Evolutionary conservation across 2,113 vertebrate species (phyloP), one percentile per base, ranked within the genome.

Genomic region (Colius striatus): DNA sequence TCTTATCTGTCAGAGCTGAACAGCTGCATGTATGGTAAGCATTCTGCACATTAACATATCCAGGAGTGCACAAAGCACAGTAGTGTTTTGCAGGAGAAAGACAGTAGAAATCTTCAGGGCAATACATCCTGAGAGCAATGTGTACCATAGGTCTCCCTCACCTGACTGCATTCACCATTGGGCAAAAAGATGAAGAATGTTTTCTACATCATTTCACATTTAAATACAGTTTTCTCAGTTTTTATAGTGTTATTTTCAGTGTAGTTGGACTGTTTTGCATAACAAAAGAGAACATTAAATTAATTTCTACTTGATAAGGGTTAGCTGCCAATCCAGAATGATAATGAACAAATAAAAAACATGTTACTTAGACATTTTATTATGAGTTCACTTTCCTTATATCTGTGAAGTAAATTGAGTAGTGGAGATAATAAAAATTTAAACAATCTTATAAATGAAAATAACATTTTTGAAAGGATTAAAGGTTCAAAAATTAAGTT

Each of bases 401-500:
- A 66, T 66, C 50, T 76, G 9, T 66, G n/a, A 85, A 79, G 18
- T 26, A 66, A 85, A 91, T 91, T 83, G 54, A 85, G 32, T 77
- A 21, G 10, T 84, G 30, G 9, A 80, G 34, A 76, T 54, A 89
- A 87, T 43, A 84, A 61, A 72, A 72, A 73, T 58, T 65, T 83
- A 70, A 87, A 66, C 43, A 83, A 34, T 23, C 34, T 73, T 85
- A 36, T 66, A 58, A 85, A 80, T 4, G 29, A 30, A 73, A 82
- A 93, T 76, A 68, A 22, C 9, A 45, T 77, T 94, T 91, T 85
- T 17, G 22, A 77, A 83, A 54, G 17, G 19, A 87, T 38, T 2
- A 91, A 89, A 76, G 27, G 14, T 61, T 87, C 90, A 53, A 86
- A 90, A 94, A 43, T 16, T 67, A 61, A 47, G 19, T 92, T 94